phyloP scores from a whole-genome alignment of 2,113 vertebrate species.

The Sarotherodon lohbergeri region DNA sequence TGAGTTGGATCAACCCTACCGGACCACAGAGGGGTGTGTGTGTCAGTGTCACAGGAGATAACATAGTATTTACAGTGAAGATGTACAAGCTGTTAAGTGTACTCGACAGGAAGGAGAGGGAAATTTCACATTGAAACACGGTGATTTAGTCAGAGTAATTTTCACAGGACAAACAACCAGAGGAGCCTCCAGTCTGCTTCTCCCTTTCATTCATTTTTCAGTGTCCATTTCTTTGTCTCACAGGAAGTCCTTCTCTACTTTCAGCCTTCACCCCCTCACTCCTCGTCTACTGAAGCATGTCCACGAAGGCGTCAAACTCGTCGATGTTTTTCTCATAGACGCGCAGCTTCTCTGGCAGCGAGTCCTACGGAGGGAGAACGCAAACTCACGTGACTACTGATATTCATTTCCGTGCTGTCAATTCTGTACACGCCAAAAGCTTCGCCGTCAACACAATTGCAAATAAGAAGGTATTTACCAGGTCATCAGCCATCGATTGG shows the following conservation, averaged over 20 bases:
- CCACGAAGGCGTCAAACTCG: slow-evolving; percentile 98
- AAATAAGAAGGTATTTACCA: slow-evolving; percentile 70
- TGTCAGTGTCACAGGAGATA: background rate
- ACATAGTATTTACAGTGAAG: slow-evolving; percentile 41
- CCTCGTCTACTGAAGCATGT: slow-evolving; percentile 86
- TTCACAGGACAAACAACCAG: background rate
- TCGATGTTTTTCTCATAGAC: slow-evolving; percentile 95
- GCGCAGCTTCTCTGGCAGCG: slow-evolving; percentile 92
- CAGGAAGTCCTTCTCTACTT: background rate
- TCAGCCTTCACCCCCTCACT: background rate
- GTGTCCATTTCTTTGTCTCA: background rate
- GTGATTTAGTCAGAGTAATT: slow-evolving; percentile 5
- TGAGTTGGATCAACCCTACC: background rate
- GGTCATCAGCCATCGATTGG: slow-evolving; percentile 97
- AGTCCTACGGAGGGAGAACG: slow-evolving; percentile 76
- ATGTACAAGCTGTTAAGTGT: slow-evolving; percentile 7
- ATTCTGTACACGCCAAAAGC: background rate
- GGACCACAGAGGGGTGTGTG: background rate
- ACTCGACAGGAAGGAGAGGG: background rate
- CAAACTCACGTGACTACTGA: rapidly evolving
- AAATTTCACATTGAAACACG: slow-evolving; percentile 7
- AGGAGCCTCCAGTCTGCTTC: background rate
- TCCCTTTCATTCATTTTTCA: background rate
- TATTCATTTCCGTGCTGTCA: rapidly evolving
- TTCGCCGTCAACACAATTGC: background rate